Conservation (phyloP, 2,797 vertebrate species). For the Gymnopithys bicolor region DNA sequence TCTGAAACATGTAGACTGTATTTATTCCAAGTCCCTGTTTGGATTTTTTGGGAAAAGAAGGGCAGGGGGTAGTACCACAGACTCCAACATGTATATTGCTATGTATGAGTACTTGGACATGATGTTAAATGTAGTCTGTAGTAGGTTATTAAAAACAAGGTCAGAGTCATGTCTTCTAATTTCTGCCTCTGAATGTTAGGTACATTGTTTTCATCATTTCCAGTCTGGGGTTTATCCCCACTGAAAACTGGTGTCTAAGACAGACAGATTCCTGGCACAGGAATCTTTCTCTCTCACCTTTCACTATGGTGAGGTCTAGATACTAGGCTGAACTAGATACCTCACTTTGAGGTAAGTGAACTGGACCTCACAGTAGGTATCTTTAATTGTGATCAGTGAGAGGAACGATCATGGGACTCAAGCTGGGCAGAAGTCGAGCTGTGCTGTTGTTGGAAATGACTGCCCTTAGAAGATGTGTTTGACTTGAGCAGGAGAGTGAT, state of each 20-base stretch:
- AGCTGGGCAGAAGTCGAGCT: not conserved
- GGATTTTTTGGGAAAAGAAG: not conserved
- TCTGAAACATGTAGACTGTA: not conserved
- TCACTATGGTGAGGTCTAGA: not conserved
- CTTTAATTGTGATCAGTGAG: not conserved
- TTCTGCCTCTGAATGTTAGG: not conserved
- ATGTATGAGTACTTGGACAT: not conserved
- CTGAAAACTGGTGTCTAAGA: not conserved
- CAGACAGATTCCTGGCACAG: not conserved
- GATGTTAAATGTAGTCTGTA: not conserved
- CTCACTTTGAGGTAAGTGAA: not conserved
- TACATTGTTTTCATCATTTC: not conserved
- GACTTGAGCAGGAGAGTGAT: not conserved
- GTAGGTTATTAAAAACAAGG: not conserved
- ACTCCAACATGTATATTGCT: not conserved
- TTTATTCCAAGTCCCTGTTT: not conserved
- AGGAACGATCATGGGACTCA: not conserved
- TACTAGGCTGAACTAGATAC: not conserved
- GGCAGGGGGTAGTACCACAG: not conserved
- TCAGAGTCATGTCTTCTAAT: not conserved
- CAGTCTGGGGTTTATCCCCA: rapidly evolving
- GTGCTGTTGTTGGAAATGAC: rapidly evolving
- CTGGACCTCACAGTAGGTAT: not conserved
- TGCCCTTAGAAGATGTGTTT: not conserved
- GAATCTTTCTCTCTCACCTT: not conserved